Evolutionary conservation across 2,797 vertebrate genomes (phyloP).

Genomic region (Numenius phaeopus): DNA sequence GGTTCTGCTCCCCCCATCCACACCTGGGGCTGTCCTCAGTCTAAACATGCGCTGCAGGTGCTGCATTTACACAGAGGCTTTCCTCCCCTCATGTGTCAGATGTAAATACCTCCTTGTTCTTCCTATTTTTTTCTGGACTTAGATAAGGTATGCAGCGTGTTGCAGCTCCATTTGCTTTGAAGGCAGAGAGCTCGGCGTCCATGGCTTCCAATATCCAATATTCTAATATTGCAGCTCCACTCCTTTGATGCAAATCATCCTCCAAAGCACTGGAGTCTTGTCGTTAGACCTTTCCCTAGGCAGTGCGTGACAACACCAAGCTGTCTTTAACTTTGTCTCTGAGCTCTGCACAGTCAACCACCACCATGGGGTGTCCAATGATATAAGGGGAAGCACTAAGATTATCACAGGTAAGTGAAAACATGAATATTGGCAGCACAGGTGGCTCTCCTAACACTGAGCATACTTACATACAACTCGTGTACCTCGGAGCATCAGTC

Average conservation of each 20-base stretch:
- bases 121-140: background rate
- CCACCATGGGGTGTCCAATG: background rate
- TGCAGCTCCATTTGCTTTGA: background rate
- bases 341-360: background rate
- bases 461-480: background rate
- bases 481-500: background rate
- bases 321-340: background rate
- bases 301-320: background rate
- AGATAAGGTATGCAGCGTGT: accelerated
- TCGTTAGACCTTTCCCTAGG: background rate
- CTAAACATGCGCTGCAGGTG: background rate
- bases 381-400: background rate
- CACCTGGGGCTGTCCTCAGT: background rate
- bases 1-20: background rate
- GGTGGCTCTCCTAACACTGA: background rate
- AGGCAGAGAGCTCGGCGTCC: background rate
- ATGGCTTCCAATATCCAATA: background rate
- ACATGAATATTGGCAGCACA: background rate
- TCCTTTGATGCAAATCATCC: background rate
- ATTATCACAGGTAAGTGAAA: background rate
- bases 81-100: accelerated
- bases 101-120: background rate
- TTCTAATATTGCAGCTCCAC: background rate
- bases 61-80: background rate
- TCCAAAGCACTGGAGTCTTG: background rate